Evolutionary conservation across 2,797 vertebrate genomes (phyloP), one percentile per base, ranked within the genome.

Genomic region (Pipistrellus pipistrellus): DNA sequence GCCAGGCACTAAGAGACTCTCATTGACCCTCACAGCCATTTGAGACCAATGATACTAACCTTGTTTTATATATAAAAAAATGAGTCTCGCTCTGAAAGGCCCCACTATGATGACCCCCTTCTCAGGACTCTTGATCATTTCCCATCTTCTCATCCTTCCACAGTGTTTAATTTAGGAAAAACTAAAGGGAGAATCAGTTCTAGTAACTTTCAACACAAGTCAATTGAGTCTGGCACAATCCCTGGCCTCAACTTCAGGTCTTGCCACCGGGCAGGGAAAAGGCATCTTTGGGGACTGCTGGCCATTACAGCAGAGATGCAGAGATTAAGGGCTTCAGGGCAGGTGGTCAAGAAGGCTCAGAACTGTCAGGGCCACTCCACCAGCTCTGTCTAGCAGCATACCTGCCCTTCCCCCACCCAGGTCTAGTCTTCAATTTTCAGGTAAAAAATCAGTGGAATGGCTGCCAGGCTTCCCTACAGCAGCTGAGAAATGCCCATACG

Each of bases 201-300:
- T 92, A 44, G 1, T 55, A 85, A 80, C 44, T 95, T 90, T 94
- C 90, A 90, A 71, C 85, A 88, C 46, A 44, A 89, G 75, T 75
- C 62, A 90, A 20, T 92, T 69, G 90, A 90, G 71, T 64, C 18
- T 62, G 38, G 66, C n/a, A 12, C n/a, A 38, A 88, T 77, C 73
- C 46, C 21, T 78, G 21, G 35, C 35, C 30, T 91, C 59, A 85
- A 46, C 6, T 64, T 64, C 25, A 11, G 23, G 14, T 46, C n/a
- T 23, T 59, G 48, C 18, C 68, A 38, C 30, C 12, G 6, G 30
- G 25, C 30, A 62, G 81, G 69, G 48, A 38, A 88, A 85, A 57
- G 68, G 8, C 25, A 85, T 85, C 84, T 75, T 66, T 76, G 20
- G 57, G 75, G 46, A 46, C 68, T 93, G 46, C 14, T 66, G 75